Base-by-base conservation (phyloP, 2,113 vertebrate species). In the Chloebia gouldiae region DNA sequence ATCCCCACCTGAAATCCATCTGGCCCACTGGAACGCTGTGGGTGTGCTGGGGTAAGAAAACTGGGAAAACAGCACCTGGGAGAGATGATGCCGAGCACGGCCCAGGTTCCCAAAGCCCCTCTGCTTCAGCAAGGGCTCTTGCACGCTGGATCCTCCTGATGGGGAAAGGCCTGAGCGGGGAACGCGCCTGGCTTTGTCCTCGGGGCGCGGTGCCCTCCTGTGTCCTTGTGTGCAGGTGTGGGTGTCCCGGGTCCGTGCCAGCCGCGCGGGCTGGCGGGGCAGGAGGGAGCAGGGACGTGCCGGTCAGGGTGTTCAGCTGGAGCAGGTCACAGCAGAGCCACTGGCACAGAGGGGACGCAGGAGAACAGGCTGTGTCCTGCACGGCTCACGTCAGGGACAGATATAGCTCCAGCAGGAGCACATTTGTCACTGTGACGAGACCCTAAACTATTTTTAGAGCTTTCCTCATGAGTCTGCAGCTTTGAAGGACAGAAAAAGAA, bases 41-140 rank as follows among this genome's bases (percentile, higher is more conserved):
- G 27, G 5, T 13, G 37, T 60, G 30, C 21, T 53, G n/a, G 44
- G 35, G 6, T 23, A 1, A 27, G 44, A 21, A 54, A 64, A 50
- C 12, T 15, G 49, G 45, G 66, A 47, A 35, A 79, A 3, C 1
- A 45, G 56, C 37, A 33, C 5, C 37, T 6, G 30, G 51, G 51
- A 47, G 31, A 61, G 5, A 2, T 6, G 60, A 1, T 5, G 2
- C 0, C 3, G 37, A 44, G 51, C 40, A 7, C 0, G 2, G 50
- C 10, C 25, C 28, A 16, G 35, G 6, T 19, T n/a, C 59, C 57
- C 49, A 71, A 22, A 51, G 21, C 49, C 42, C 1, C 42, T 45
- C 1, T 25, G n/a, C 68, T n/a, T 13, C 60, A 31, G 44, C 3
- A 0, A 13, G 65, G 42, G 27, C 56, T 66, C 53, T 20, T 7